phyloP scores from a whole-genome alignment of 1,140 invertebrate species.

The Procambarus clarkii region DNA sequence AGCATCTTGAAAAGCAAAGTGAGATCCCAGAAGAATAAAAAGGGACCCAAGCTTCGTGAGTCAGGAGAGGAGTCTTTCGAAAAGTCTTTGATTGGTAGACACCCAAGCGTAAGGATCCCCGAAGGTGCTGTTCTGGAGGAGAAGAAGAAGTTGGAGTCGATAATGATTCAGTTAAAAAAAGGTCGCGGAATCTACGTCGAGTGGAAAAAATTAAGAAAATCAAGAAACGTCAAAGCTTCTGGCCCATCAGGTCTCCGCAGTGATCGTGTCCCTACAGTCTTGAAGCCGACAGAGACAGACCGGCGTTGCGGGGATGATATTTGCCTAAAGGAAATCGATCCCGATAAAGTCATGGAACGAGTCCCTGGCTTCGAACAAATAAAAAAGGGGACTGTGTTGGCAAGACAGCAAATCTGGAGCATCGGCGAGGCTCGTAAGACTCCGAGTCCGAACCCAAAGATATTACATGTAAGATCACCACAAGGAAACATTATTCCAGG shows the following conservation, averaged over 20 bases:
- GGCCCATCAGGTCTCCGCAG: background rate
- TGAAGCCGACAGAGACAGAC: background rate
- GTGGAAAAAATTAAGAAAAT: constrained; percentile 5
- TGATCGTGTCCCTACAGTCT: background rate
- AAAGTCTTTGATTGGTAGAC: background rate
- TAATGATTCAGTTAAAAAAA: background rate
- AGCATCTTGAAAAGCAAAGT: constrained; percentile 39
- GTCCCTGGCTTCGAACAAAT: constrained; percentile 2
- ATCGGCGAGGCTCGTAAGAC: background rate
- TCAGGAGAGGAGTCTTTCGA: background rate
- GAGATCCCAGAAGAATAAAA: constrained; percentile 36
- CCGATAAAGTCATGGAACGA: background rate
- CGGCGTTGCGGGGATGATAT: too few species aligned
- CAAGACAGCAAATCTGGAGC: background rate
- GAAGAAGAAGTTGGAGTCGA: constrained; percentile 15
- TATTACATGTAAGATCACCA: background rate
- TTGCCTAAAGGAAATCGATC: background rate
- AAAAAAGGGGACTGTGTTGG: background rate
- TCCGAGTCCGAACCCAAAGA: background rate
- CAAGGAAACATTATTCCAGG: background rate
- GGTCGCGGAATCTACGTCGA: background rate
- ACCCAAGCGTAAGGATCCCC: background rate
- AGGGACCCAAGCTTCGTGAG: background rate
- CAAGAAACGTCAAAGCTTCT: background rate
- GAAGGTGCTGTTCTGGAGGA: constrained; percentile 1